Evolutionary conservation across 1,140 invertebrate species (phyloP), one percentile per base, ranked within the genome.

Genomic region (Asbolus verrucosus): DNA sequence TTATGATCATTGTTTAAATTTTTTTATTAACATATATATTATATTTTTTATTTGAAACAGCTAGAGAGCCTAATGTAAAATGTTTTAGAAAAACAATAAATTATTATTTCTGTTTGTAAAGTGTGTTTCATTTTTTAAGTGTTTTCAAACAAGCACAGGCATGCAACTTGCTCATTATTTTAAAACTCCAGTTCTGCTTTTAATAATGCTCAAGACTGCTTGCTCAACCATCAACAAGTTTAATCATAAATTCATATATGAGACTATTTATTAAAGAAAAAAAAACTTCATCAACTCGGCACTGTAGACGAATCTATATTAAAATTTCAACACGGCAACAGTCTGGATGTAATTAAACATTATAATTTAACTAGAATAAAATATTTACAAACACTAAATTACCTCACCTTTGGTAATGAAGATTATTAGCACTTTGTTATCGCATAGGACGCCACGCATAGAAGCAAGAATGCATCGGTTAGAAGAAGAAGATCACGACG

Each of bases 31-130:
- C n/a, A n/a, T n/a, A n/a, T n/a, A n/a, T n/a, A n/a, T n/a, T n/a
- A n/a, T n/a, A n/a, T n/a, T 21, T 39, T 63, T 63, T 63, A 63
- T 62, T 63, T 63, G n/a, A n/a, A n/a, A 41, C 61, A 41, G 39
- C 18, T 54, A 54, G 46, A 54, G 15, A 15, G 61, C 61, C 61
- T 39, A 39, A 63, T 63, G 61, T 63, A 19, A 63, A 19, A 41
- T 63, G 61, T 62, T 63, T 63, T 24, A 21, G 15, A 16, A 41
- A 63, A 24, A 39, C 30, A 54, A 54, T 54, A 63, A 63, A 63
- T 54, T 54, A n/a, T n/a, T n/a, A 54, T 54, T 54, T 54, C 46
- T 54, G 46, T 54, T 54, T 54, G 46, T 54, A 54, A 54, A n/a
- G 46, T 46, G 21, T 54, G 46, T 54, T 24, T n/a, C n/a, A n/a